Base-by-base conservation (phyloP, 1,140 invertebrate genomes). In the Aphelinus atriplicis region DNA sequence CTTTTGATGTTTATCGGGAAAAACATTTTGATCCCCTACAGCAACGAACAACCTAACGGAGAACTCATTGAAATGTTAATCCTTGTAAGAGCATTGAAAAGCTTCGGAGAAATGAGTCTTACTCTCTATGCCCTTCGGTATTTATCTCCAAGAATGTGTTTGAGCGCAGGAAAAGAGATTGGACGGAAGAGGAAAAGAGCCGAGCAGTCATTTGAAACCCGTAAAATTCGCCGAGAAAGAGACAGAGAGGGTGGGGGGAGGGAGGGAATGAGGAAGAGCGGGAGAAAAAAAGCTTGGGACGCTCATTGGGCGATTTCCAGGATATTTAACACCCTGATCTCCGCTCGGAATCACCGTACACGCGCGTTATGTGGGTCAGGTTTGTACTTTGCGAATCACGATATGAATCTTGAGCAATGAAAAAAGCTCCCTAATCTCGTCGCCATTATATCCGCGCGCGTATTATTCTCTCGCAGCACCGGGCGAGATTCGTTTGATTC, bases 281-380 rank as follows among this genome's bases (percentile, higher is more conserved):
- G 26, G 26, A 53, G 9, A 4, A 9, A 6, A 4, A 9, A 9
- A 9, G 9, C 4, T 4, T 4, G 9, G 51, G 9, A 26, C 56
- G 42, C 26, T 7, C 64, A 55, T 60, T 74, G 65, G 72, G 48
- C 58, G 10, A 68, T 68, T 65, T 74, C 65, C 65, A 68, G 58
- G 48, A 55, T 48, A 74, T 68, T 74, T 74, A 74, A 61, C 57
- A 62, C 65, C 63, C 10, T n/a, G 65, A 67, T 67, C 65, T 67
- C 45, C 43, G 65, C 53, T 67, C n/a, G 53, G 45, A 53, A 65
- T 65, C 63, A 53, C 63, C 63, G 46, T 46, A 67, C 53, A 51
- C 57, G 62, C 63, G 53, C 56, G 26, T 53, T 61, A 73, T 73
- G 64, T 73, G 71, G 63, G 63, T 67, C 64, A 73, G 26, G 42